phyloP scores from a whole-genome alignment of 2,888 invertebrate genomes.

The Torymus tubicola region DNA sequence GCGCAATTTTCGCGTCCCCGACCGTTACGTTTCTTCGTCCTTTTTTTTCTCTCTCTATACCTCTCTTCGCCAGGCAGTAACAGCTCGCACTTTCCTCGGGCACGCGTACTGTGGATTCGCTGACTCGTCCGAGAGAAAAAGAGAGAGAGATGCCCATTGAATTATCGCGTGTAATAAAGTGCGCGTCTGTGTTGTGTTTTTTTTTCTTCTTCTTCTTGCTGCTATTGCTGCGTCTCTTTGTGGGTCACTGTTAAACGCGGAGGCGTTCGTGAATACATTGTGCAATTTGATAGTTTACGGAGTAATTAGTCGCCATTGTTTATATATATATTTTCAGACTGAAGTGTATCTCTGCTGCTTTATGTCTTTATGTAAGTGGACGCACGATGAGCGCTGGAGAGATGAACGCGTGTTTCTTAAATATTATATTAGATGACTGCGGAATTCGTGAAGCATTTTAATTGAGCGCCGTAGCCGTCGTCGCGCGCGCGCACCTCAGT shows the following conservation, averaged over 20 bases:
- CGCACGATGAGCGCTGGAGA: neutral
- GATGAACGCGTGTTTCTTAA: conserved; percentile 3
- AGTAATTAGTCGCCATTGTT: conserved; percentile 45
- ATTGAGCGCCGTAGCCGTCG: neutral
- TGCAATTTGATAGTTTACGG: conserved; percentile 22
- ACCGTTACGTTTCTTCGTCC: conserved; percentile 24
- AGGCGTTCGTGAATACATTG: conserved; percentile 13
- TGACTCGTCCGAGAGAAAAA: neutral
- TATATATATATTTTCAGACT: neutral
- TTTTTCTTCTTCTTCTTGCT: neutral
- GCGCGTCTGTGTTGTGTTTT: neutral
- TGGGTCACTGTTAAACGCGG: conserved; percentile 30
- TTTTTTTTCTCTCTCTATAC: neutral
- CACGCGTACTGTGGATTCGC: conserved; percentile 4
- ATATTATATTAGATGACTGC: neutral
- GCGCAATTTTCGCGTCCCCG: conserved; percentile 58
- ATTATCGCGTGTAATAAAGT: conserved; percentile 36
- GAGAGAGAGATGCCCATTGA: conserved; percentile 9
- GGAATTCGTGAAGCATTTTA: conserved; percentile 19
- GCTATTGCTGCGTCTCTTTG: neutral
- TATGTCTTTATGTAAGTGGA: conserved; percentile 4
- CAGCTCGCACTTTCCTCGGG: conserved; percentile 8
- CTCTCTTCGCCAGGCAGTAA: neutral
- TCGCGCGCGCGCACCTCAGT: neutral
- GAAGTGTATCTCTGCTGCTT: neutral